phyloP scores from a whole-genome alignment of 2,113 vertebrate species.

The Caracal caracal region DNA sequence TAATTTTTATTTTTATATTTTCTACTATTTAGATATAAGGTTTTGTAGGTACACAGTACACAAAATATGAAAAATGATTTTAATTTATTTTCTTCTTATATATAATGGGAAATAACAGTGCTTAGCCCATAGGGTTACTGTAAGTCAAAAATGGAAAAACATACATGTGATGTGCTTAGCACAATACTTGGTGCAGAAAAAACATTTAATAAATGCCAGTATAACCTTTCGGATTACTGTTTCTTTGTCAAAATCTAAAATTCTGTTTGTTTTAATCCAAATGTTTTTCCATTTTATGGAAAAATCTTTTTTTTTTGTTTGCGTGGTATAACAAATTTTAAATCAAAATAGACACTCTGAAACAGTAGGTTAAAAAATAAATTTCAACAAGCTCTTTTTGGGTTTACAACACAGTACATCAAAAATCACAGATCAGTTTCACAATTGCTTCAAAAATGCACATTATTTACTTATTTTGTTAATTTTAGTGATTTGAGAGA shows the following conservation, averaged over 20 bases:
- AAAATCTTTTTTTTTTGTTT: slow-evolving; percentile 13
- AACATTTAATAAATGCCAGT: background rate
- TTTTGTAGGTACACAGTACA: background rate
- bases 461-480: background rate
- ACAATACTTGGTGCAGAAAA: background rate
- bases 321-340: slow-evolving; percentile 78
- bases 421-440: slow-evolving; percentile 62
- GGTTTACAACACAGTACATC: slow-evolving; percentile 57
- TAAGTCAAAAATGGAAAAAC: background rate
- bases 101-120: background rate
- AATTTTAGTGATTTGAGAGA: no score
- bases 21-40: background rate
- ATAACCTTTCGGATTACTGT: background rate
- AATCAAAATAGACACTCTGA: slow-evolving; percentile 83
- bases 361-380: slow-evolving; percentile 67
- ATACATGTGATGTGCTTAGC: background rate
- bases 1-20: background rate
- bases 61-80: background rate
- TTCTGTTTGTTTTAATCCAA: background rate
- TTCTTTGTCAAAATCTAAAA: background rate
- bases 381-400: slow-evolving; percentile 63
- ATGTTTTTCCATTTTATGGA: background rate
- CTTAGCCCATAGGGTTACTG: background rate
- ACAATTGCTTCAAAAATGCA: slow-evolving; percentile 58
- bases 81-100: background rate